phyloP scores from a whole-genome alignment of 2,113 vertebrate genomes.

The Oreochromis tanganicae region DNA sequence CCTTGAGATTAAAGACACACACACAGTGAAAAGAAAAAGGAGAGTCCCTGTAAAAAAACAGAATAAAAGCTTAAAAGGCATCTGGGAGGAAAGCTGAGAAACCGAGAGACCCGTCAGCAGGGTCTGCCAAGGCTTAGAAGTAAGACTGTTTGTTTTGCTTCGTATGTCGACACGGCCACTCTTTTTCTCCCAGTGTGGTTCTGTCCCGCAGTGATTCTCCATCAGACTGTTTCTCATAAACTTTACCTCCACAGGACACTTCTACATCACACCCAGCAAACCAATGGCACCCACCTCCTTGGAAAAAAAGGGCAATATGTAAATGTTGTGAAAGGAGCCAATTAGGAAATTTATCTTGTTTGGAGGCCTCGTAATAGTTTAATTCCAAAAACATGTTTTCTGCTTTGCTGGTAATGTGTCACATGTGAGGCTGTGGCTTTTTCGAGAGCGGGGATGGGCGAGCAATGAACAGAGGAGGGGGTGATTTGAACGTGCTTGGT shows the following conservation, averaged over 20 bases:
- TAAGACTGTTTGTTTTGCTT: slow-evolving; percentile 62
- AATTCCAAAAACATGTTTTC: slow-evolving; percentile 75
- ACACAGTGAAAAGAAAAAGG: slow-evolving; percentile 32
- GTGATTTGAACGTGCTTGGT: slow-evolving; percentile 69
- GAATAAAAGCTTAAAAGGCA: slow-evolving; percentile 62
- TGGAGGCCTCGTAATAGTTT: slow-evolving; percentile 70
- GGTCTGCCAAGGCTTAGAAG: slow-evolving; percentile 56
- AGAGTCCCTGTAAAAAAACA: slow-evolving; percentile 45
- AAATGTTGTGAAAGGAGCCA: slow-evolving; percentile 74
- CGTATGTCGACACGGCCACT: slow-evolving; percentile 43
- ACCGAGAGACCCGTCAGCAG: slow-evolving; percentile 46
- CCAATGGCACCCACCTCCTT: neutral
- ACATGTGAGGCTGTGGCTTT: slow-evolving; percentile 67
- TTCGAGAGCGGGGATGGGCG: slow-evolving; percentile 12
- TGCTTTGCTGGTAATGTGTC: slow-evolving; percentile 63
- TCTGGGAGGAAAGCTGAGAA: slow-evolving; percentile 68
- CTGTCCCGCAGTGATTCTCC: neutral
- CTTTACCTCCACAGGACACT: slow-evolving; percentile 14
- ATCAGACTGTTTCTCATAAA: slow-evolving; percentile 4
- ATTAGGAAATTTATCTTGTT: slow-evolving; percentile 74
- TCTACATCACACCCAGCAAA: slow-evolving; percentile 16
- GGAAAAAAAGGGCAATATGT: slow-evolving; percentile 49
- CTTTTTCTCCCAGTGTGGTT: slow-evolving; percentile 35
- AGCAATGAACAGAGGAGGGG: neutral
- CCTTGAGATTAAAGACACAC: slow-evolving; percentile 53